Percentiles rank a stretch among this genome's conserved stretches.
These are phyloP conservation scores for Epistrophella euchroma DNA, from an alignment of 2,888 invertebrate species.

Conservation along the genomic window DNA sequence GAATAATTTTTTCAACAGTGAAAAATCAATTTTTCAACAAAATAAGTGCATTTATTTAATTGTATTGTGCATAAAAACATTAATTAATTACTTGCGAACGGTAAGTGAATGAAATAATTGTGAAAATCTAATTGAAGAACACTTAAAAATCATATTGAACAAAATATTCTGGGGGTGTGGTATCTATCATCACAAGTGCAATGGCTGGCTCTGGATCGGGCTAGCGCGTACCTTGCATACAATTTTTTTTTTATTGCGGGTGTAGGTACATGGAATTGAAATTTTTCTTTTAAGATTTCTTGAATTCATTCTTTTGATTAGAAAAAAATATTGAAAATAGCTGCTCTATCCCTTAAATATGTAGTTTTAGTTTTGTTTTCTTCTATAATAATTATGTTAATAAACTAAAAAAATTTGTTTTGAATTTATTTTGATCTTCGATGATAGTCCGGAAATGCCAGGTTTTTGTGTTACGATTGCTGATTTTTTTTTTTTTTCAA, in stretches of 20 bases:
- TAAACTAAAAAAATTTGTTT: constrained; percentile 6
- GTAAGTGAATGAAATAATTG: constrained; percentile 79
- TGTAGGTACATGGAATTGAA: constrained; percentile 62
- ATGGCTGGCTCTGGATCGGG: constrained; percentile 54
- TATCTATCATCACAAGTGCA: constrained; percentile 68
- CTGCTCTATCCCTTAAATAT: too few relatives aligned
- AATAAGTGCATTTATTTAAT: constrained; percentile 78
- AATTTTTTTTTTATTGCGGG: constrained; percentile 55
- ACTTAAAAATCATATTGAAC: constrained; percentile 54
- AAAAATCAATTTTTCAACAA: constrained; percentile 76
- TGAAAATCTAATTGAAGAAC: constrained; percentile 11
- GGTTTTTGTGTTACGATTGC: constrained; percentile 35
- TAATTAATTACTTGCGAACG: constrained; percentile 77
- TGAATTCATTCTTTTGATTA: constrained; percentile 18
- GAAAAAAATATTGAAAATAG: too few relatives aligned
- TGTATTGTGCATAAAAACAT: constrained; percentile 80
- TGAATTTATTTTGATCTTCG: neutral
- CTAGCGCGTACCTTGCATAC: constrained; percentile 73
- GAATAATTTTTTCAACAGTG: constrained; percentile 52
- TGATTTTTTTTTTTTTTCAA: constrained; percentile 33
- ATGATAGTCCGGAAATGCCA: constrained; percentile 49
- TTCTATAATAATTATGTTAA: neutral
- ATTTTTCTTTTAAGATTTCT: constrained; percentile 45
- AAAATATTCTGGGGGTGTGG: constrained; percentile 71
- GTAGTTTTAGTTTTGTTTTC: constrained; percentile 7